Conservation (phyloP, 1,140 invertebrate species). For the Periplaneta americana region DNA sequence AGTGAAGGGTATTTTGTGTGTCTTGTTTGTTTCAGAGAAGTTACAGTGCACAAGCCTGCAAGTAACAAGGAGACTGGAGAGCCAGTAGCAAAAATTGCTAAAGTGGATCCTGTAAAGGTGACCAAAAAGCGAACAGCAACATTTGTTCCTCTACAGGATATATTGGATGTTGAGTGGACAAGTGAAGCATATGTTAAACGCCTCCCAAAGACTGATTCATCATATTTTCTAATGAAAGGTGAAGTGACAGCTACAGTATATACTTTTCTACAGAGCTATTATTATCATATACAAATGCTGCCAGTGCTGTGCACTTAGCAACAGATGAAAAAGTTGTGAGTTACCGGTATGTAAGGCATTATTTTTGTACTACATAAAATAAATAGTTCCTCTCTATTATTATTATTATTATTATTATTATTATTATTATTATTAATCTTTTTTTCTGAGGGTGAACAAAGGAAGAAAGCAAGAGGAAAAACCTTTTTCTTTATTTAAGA, state of each 20-base stretch:
- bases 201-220: slow-evolving; percentile 38
- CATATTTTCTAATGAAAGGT: slow-evolving; percentile 29
- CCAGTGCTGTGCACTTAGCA: background rate
- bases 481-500: too few relatives aligned
- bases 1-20: background rate
- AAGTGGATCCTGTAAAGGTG: slow-evolving; percentile 15
- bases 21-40: background rate
- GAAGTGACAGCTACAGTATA: too few relatives aligned
- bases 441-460: too few relatives aligned
- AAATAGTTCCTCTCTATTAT: background rate
- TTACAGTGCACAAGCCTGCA: background rate
- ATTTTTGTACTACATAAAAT: background rate
- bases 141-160: slow-evolving; percentile 64
- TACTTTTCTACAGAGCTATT: background rate
- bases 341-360: too few relatives aligned
- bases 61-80: slow-evolving; percentile 40
- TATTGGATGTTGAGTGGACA: slow-evolving; percentile 60
- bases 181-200: slow-evolving; percentile 36
- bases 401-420: background rate
- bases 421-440: background rate
- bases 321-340: too few relatives aligned
- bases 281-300: background rate
- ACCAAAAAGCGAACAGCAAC: background rate
- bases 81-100: slow-evolving; percentile 41
- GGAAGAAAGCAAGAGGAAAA: too few relatives aligned